Evolutionary conservation across 2,888 invertebrate genomes (phyloP).

Genomic region (Cordylochernes scorpioides): DNA sequence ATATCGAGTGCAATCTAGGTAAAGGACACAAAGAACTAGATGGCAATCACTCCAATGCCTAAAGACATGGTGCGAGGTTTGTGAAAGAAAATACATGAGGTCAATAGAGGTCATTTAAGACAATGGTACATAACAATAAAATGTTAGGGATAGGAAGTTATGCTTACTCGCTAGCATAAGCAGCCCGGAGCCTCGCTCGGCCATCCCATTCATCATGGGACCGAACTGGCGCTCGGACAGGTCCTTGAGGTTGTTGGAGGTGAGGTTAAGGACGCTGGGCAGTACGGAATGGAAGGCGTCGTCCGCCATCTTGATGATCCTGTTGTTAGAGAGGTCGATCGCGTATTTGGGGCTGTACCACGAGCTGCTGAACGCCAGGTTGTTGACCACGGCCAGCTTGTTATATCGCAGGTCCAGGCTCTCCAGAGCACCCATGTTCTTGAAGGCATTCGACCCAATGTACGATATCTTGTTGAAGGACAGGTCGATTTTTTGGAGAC

Average conservation of each 20-base stretch:
- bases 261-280: constrained; percentile 8
- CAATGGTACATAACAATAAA: too few species aligned
- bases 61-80: too few species aligned
- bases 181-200: constrained; percentile 7
- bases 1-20: too few species aligned
- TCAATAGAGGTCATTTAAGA: too few species aligned
- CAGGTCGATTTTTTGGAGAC: constrained; percentile 10
- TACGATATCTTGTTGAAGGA: constrained; percentile 12
- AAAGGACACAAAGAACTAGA: too few species aligned
- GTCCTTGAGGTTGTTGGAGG: constrained; percentile 7
- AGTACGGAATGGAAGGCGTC: constrained; percentile 10
- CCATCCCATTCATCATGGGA: constrained; percentile 8
- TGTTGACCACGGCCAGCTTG: constrained; percentile 11
- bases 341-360: constrained; percentile 5
- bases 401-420: constrained; percentile 9
- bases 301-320: constrained; percentile 9
- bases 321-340: constrained; percentile 9
- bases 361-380: constrained; percentile 9
- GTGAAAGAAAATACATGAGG: too few species aligned
- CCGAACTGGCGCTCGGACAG: constrained; percentile 6
- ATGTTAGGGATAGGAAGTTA: too few species aligned
- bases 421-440: constrained; percentile 5
- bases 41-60: too few species aligned
- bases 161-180: too few species aligned
- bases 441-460: constrained; percentile 11